These are phyloP conservation scores for Prunella strophiata DNA, from an alignment of 2,797 vertebrate genomes.

Conservation along the genomic window DNA sequence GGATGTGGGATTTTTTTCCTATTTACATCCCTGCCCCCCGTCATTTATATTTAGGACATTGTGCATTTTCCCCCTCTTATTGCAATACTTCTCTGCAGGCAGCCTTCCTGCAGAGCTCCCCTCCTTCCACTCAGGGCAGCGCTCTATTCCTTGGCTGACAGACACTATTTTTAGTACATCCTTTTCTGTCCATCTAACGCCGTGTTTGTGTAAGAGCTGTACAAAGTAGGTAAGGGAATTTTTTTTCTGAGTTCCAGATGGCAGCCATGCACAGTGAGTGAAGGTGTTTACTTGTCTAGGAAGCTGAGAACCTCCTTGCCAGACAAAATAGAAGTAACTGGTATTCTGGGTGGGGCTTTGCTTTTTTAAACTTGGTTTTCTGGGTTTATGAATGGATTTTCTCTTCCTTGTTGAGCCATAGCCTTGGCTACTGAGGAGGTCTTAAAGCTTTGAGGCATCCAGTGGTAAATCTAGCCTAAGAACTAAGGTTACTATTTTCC, in stretches of 20 bases:
- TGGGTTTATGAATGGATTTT: conserved; percentile 59
- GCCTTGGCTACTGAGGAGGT: not conserved
- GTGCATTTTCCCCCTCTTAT: not conserved
- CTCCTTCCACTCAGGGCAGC: not conserved
- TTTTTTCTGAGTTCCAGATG: conserved; percentile 46
- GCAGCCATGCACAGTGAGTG: conserved; percentile 30
- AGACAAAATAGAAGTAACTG: conserved; percentile 58
- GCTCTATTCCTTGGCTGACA: not conserved
- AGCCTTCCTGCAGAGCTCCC: conserved; percentile 12
- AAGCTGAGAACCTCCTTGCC: conserved; percentile 54
- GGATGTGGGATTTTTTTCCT: not conserved
- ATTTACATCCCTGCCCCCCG: not conserved
- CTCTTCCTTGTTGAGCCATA: not conserved
- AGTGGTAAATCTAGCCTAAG: not conserved
- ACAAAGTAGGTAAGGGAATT: conserved; percentile 53
- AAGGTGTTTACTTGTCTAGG: conserved; percentile 64
- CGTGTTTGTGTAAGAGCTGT: conserved; percentile 57
- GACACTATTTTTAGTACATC: conserved; percentile 61
- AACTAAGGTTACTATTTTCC: not conserved
- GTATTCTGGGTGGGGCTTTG: conserved; percentile 29
- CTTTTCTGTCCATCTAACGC: conserved; percentile 54
- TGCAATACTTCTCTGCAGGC: not conserved
- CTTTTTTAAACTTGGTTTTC: conserved; percentile 48
- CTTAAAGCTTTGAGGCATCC: not conserved
- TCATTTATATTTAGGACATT: not conserved